These are phyloP conservation scores for Lypha dubia DNA, from an alignment of 2,888 invertebrate species.

Conservation along the genomic window DNA sequence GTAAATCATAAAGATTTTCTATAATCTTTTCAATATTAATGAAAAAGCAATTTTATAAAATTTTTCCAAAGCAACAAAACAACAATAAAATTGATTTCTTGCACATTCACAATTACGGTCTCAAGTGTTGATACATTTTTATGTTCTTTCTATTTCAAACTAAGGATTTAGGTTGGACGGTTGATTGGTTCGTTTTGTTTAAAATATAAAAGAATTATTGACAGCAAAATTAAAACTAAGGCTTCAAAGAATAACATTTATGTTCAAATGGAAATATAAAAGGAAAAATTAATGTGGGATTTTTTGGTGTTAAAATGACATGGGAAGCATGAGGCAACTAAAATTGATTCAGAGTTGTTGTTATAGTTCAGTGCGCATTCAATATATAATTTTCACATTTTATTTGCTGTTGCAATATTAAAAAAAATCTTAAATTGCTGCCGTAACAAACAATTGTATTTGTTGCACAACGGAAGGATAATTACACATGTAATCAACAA, in stretches of 20 bases:
- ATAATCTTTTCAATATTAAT: not conserved
- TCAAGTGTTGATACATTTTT: conserved; percentile 6
- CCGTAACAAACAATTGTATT: too few species aligned
- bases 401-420: not conserved
- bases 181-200: conserved; percentile 26
- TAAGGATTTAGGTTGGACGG: conserved; percentile 22
- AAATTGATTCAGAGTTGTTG: not conserved
- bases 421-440: not conserved
- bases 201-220: conserved; percentile 27
- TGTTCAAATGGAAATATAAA: conserved; percentile 13
- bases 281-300: not conserved
- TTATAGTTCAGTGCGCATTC: not conserved
- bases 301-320: conserved; percentile 4
- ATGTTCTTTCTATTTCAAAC: not conserved
- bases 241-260: conserved; percentile 35
- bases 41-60: not conserved
- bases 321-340: not conserved
- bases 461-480: too few species aligned
- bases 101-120: conserved; percentile 30
- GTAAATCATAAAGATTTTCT: not conserved
- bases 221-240: conserved; percentile 17
- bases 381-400: not conserved
- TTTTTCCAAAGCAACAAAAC: not conserved
- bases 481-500: too few species aligned
- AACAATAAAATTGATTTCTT: conserved; percentile 2